These are phyloP conservation scores for Danionella cerebrum DNA, from an alignment of 2,113 vertebrate genomes.

Conservation along the genomic window DNA sequence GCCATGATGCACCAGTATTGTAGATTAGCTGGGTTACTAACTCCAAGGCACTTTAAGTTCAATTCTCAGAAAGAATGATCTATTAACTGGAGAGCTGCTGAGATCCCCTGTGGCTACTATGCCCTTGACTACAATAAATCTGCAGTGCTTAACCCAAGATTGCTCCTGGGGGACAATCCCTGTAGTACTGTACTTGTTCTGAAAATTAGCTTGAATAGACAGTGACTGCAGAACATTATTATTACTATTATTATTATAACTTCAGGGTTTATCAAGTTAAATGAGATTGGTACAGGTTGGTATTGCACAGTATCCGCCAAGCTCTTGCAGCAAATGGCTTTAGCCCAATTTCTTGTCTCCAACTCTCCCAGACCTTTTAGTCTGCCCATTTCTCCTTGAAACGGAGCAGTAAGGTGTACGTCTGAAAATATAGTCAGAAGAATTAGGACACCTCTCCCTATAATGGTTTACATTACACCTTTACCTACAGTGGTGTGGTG, in stretches of 20 bases:
- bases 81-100: background rate
- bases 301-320: background rate
- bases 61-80: background rate
- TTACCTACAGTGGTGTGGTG: too few species aligned
- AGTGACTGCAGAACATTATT: background rate
- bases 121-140: constrained; percentile 6
- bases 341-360: too few species aligned
- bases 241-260: background rate
- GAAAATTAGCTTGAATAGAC: background rate
- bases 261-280: background rate
- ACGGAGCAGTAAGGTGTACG: too few species aligned
- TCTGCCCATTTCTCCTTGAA: too few species aligned
- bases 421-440: too few species aligned
- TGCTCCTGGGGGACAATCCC: background rate
- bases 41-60: background rate
- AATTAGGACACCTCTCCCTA: too few species aligned
- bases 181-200: background rate
- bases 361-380: too few species aligned
- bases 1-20: background rate
- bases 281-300: background rate
- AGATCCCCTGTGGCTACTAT: background rate
- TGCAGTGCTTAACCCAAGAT: constrained; percentile 5
- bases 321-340: too few species aligned
- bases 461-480: too few species aligned
- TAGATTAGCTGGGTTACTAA: background rate